Percentiles rank a stretch among this genome's conserved stretches.
phyloP scores from a whole-genome alignment of 1,140 invertebrate genomes.

The Pristionchus pacificus region DNA sequence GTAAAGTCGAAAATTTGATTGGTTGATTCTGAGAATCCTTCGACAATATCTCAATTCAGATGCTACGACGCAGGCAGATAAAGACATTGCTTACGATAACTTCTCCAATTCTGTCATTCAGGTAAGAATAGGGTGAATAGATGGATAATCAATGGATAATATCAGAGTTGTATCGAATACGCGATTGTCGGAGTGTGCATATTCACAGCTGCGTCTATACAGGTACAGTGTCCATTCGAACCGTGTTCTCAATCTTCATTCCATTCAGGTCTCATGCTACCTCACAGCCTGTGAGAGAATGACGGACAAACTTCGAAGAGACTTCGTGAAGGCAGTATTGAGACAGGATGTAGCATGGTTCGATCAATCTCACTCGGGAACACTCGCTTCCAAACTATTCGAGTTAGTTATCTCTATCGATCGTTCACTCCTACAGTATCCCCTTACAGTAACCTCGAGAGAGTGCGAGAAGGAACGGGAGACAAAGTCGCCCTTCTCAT shows the following conservation, averaged over 20 bases:
- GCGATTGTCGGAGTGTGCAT: conserved; percentile 32
- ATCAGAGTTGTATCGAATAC: conserved; percentile 38
- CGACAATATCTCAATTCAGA: conserved; percentile 7
- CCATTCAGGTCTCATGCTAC: conserved; percentile 57
- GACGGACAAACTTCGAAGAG: conserved; percentile 69
- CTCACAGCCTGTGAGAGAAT: conserved; percentile 62
- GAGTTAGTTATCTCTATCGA: conserved; percentile 68
- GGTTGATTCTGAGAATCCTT: conserved; percentile 18
- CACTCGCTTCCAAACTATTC: conserved; percentile 79
- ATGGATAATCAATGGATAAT: too few relatives aligned
- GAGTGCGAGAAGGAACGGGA: conserved; percentile 80
- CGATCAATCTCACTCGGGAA: conserved; percentile 77
- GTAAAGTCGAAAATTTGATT: background rate
- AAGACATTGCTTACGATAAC: conserved; percentile 3
- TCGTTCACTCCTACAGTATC: background rate
- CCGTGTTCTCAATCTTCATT: conserved; percentile 36
- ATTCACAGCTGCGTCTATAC: conserved; percentile 33
- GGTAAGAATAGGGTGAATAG: too few relatives aligned
- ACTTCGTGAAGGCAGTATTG: conserved; percentile 71
- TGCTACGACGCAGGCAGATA: background rate
- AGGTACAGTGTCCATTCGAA: conserved; percentile 15
- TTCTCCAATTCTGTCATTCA: conserved; percentile 24
- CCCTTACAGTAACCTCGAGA: conserved; percentile 72
- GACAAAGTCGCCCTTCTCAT: conserved; percentile 77
- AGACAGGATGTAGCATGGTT: conserved; percentile 85